These are phyloP conservation scores for Terrapene triunguis DNA, from an alignment of 2,113 vertebrate genomes.

Conservation along the genomic window DNA sequence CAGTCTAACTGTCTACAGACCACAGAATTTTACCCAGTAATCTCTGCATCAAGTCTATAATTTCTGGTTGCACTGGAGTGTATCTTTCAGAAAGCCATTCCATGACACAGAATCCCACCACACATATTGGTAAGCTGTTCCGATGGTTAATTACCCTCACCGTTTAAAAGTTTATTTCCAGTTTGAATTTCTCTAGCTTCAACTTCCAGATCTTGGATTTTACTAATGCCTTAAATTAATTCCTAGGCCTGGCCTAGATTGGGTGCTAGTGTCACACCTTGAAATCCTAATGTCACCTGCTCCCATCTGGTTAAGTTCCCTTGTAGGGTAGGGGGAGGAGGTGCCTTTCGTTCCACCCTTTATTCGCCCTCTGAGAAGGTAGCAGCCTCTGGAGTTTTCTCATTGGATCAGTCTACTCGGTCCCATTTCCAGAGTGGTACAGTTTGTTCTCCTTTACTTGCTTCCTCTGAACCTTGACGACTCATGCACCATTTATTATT, in stretches of 20 bases:
- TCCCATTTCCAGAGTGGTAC: slow-evolving; percentile 84
- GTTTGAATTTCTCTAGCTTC: background rate
- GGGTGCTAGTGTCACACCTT: too few species aligned
- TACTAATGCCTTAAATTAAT: background rate
- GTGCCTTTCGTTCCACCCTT: slow-evolving; percentile 36
- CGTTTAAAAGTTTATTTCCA: background rate
- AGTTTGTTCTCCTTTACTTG: slow-evolving; percentile 62
- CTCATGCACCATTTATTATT: background rate
- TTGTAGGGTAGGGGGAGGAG: background rate
- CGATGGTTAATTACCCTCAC: background rate
- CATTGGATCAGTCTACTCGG: slow-evolving; percentile 69
- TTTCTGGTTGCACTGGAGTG: background rate
- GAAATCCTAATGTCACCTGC: background rate
- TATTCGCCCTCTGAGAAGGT: too few species aligned
- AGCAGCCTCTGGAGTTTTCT: slow-evolving; percentile 26
- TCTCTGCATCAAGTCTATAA: background rate
- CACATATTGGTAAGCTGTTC: background rate
- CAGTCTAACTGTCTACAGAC: background rate
- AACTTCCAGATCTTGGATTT: background rate
- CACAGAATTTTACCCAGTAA: background rate
- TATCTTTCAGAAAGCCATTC: background rate
- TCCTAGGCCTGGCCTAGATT: background rate
- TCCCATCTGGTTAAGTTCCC: slow-evolving; percentile 2
- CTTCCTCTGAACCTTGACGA: background rate
- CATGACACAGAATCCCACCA: background rate